Percentiles rank a stretch among this genome's conserved stretches.
Evolutionary conservation across 2,113 vertebrate species (phyloP).

Genomic region (Eleginops maclovinus): DNA sequence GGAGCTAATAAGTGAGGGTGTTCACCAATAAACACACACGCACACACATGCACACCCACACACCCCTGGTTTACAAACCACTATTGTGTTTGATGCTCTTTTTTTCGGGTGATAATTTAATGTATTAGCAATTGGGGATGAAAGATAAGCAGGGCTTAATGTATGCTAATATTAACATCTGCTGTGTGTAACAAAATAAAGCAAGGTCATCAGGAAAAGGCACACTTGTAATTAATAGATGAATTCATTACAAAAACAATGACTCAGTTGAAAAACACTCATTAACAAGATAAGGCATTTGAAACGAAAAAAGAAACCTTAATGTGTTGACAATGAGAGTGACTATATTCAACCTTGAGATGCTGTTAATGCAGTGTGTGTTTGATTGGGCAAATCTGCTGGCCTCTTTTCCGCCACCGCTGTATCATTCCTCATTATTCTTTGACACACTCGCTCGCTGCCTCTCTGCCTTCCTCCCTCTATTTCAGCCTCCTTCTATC

Average conservation of each 20-base stretch:
- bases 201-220: slow-evolving; percentile 75
- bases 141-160: slow-evolving; percentile 79
- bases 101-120: slow-evolving; percentile 70
- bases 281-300: slow-evolving; percentile 73
- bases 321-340: slow-evolving; percentile 57
- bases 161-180: slow-evolving; percentile 78
- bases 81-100: slow-evolving; percentile 25
- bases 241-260: slow-evolving; percentile 77
- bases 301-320: slow-evolving; percentile 65
- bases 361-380: slow-evolving; percentile 24
- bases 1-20: slow-evolving; percentile 66
- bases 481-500: slow-evolving; percentile 23
- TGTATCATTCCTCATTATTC: slow-evolving; percentile 81
- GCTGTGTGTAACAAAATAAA: slow-evolving; percentile 74
- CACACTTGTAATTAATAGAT: slow-evolving; percentile 72
- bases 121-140: slow-evolving; percentile 73
- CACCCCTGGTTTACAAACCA: slow-evolving; percentile 14
- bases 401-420: slow-evolving; percentile 53
- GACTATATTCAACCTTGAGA: slow-evolving; percentile 42
- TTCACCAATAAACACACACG: slow-evolving; percentile 67
- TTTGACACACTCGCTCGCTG: slow-evolving; percentile 62
- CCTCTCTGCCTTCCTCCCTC: slow-evolving; percentile 42
- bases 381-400: slow-evolving; percentile 54
- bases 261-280: slow-evolving; percentile 67
- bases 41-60: slow-evolving; percentile 21